These are phyloP conservation scores for Eristalis intricaria DNA, from an alignment of 2,888 invertebrate genomes.

Conservation along the genomic window DNA sequence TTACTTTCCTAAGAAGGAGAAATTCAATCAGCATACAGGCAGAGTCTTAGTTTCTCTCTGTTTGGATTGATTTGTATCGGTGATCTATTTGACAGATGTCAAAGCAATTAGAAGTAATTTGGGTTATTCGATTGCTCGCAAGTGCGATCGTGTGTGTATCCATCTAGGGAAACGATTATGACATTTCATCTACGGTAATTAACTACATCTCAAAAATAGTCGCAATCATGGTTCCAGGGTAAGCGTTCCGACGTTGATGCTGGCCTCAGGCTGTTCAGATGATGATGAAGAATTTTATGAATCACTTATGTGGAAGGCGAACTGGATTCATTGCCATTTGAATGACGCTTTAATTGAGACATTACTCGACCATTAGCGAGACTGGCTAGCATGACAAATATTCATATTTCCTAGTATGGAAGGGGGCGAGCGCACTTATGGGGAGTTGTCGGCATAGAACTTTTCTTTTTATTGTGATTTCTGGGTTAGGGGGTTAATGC, in stretches of 20 bases:
- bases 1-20: slow-evolving; percentile 47
- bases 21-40: slow-evolving; percentile 11
- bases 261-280: slow-evolving; percentile 32
- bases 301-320: slow-evolving; percentile 14
- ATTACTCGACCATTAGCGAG: slow-evolving; percentile 36
- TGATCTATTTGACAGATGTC: slow-evolving; percentile 32
- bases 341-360: slow-evolving; percentile 48
- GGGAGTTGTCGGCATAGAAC: not conserved
- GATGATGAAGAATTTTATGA: slow-evolving; percentile 41
- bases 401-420: slow-evolving; percentile 48
- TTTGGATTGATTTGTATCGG: slow-evolving; percentile 42
- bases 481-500: not conserved
- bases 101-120: slow-evolving; percentile 45
- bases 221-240: not conserved
- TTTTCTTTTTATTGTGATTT: not conserved
- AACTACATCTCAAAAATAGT: slow-evolving; percentile 29
- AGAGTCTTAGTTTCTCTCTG: slow-evolving; percentile 25
- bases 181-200: slow-evolving; percentile 29
- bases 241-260: not conserved
- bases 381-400: not conserved
- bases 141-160: not conserved
- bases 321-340: slow-evolving; percentile 55
- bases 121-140: slow-evolving; percentile 48
- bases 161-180: slow-evolving; percentile 61
- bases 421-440: slow-evolving; percentile 3